Evolutionary conservation across 2,113 vertebrate genomes (phyloP), one percentile per base, ranked within the genome.

Genomic region (Actenoides lindsayi): DNA sequence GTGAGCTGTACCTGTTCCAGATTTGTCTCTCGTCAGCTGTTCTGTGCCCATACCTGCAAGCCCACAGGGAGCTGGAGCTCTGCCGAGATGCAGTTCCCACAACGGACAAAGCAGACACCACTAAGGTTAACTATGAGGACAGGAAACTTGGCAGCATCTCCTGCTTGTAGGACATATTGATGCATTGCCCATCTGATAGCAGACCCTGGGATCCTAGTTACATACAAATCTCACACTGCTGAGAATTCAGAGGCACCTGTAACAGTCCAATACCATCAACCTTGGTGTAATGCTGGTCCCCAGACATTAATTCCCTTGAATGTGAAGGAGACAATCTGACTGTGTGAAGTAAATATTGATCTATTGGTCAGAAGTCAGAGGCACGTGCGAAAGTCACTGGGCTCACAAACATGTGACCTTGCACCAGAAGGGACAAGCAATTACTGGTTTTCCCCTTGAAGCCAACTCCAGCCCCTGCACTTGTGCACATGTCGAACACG

Each of bases 401-500:
- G 27, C 70, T 74, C 27, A 42, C 8, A 16, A 64, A 85, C 63
- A 73, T 5, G 48, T 89, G 93, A 51, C 74, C 35, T 19, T 44
- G 46, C 79, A 70, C 81, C 56, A 27, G 65, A 91, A 50, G 80
- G 62, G 70, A 86, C 0, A 0, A 77, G 83, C 64, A 63, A 67
- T 79, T 87, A 73, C 60, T 30, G 44, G 14, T 48, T 85, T 68
- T 68, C 60, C 60, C 65, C 64, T 59, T n/a, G 37, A 44, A 88
- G 25, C 28, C 13, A 2, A 3, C 28, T 33, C 48, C 56, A 48
- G 59, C 4, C 1, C 6, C 68, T 67, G 25, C 33, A 27, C 33
- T 15, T 2, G 28, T 41, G 59, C 41, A 39, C 1, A 0, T 15
- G 17, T n/a, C 3, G 1, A 28, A 57, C 39, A 9, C 0, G 0